A percentile compares a stretch with the other conserved stretches of the same genome.
phyloP scores from a whole-genome alignment of 2,797 vertebrate genomes.

The Ficedula albicollis region DNA sequence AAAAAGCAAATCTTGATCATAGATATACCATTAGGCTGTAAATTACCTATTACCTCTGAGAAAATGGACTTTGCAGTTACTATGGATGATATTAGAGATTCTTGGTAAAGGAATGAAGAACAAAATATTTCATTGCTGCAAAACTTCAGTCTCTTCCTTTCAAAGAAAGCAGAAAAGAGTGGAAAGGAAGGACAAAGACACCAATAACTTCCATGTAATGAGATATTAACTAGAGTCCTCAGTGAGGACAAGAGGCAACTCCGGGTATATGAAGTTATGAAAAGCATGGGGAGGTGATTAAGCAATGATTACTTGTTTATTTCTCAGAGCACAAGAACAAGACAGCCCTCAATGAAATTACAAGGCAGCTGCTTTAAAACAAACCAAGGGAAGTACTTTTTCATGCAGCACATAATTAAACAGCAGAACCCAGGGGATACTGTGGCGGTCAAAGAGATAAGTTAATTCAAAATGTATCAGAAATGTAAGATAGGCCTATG shows the following conservation, averaged over 20 bases:
- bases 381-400: constrained; percentile 40
- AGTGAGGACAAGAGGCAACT: neutral
- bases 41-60: neutral
- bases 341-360: constrained; percentile 45
- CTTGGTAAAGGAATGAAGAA: neutral
- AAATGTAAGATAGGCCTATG: neutral
- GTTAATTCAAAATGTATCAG: neutral
- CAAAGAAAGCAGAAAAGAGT: neutral
- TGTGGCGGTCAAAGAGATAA: neutral
- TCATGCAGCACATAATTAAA: constrained; percentile 17
- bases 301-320: neutral
- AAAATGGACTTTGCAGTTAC: neutral
- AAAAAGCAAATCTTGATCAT: neutral
- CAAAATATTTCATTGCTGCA: neutral
- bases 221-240: neutral
- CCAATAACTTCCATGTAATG: neutral
- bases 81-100: neutral
- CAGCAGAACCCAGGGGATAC: neutral
- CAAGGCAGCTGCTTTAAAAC: constrained; percentile 22
- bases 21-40: neutral
- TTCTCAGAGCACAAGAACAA: constrained; percentile 14
- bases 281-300: neutral
- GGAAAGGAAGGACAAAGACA: neutral
- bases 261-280: neutral
- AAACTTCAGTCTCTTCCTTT: neutral